Conservation (phyloP, 2,797 vertebrate species). For the Scolopax rusticola region DNA sequence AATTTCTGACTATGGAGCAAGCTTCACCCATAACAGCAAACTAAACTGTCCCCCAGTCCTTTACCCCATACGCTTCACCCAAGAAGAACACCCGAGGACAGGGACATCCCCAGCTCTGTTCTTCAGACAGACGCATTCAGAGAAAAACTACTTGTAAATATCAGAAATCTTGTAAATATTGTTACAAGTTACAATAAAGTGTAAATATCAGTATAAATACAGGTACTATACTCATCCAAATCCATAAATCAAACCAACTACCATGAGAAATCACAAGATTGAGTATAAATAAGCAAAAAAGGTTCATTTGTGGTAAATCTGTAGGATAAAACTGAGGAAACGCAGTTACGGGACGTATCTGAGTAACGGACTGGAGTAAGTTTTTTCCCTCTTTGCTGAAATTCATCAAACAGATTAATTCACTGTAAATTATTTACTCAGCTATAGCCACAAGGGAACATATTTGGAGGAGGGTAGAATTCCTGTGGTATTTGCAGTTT, state of each 20-base stretch:
- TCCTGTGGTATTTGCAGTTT: not conserved
- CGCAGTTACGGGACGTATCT: not conserved
- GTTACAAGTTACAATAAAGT: too few relatives aligned
- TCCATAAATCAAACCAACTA: not conserved
- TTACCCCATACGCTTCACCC: not conserved
- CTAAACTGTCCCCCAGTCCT: not conserved
- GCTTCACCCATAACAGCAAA: not conserved
- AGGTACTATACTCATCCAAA: not conserved
- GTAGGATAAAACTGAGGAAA: not conserved
- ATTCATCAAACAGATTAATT: not conserved
- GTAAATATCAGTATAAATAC: not conserved
- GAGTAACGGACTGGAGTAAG: not conserved
- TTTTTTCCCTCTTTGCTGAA: not conserved
- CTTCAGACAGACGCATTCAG: not conserved
- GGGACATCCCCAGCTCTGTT: not conserved
- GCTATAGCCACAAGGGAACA: not conserved
- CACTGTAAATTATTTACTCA: constrained; percentile 45
- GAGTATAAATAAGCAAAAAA: not conserved
- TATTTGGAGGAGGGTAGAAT: not conserved
- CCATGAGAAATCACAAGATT: not conserved
- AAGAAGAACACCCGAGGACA: not conserved
- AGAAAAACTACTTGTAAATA: not conserved
- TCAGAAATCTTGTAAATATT: not conserved
- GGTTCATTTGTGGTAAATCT: not conserved
- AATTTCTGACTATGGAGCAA: not conserved